A percentile compares a stretch with the other conserved stretches of the same genome.
Evolutionary conservation across 2,797 vertebrate species (phyloP).

Genomic region (Huso huso): DNA sequence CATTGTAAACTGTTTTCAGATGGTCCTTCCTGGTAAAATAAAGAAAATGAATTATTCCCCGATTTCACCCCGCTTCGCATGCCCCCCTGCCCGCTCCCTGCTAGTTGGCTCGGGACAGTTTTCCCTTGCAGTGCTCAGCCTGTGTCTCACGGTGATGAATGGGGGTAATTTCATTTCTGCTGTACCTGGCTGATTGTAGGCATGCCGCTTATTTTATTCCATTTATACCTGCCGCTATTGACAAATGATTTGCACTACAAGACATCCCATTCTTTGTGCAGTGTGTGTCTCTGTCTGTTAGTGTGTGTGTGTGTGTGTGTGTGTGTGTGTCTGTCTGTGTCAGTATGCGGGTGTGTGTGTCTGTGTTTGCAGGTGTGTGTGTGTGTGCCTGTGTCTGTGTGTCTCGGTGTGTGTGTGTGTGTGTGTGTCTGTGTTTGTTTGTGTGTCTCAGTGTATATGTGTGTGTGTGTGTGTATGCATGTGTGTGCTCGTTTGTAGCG

Average conservation of each 20-base stretch:
- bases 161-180: conserved; percentile 10
- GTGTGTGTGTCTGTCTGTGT: conserved; percentile 12
- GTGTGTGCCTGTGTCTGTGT: no score
- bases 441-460: no score
- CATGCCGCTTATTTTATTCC: conserved; percentile 4
- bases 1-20: no score
- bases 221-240: conserved; percentile 15
- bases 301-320: conserved; percentile 4
- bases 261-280: conserved; percentile 11
- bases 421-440: no score
- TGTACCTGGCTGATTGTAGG: conserved; percentile 17
- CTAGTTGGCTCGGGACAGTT: not conserved
- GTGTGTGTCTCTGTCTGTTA: not conserved
- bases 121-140: conserved; percentile 1
- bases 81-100: not conserved
- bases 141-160: conserved; percentile 15
- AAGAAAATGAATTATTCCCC: no score
- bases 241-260: conserved; percentile 32
- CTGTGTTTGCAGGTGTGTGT: no score
- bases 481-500: no score
- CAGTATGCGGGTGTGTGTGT: not conserved
- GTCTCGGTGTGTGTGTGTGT: no score
- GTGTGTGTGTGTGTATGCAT: no score
- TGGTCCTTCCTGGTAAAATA: no score
- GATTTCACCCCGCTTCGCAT: no score